Percentiles rank a stretch among this genome's conserved stretches.
Conservation (phyloP, 1,140 invertebrate species). For the Pogonomyrmex californicus region DNA sequence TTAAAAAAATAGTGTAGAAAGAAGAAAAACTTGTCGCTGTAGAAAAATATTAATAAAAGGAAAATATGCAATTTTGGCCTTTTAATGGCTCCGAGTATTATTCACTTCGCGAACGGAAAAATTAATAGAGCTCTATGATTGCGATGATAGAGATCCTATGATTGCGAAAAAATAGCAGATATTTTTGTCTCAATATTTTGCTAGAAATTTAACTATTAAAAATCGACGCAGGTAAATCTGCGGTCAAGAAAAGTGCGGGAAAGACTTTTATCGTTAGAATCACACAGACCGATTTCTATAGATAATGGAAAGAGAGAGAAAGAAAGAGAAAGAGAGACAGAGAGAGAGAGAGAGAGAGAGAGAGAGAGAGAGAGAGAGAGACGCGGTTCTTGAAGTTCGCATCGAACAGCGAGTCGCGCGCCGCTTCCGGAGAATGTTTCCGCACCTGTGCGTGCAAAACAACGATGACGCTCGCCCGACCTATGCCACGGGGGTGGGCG, state of each 20-base stretch:
- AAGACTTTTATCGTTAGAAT: background rate
- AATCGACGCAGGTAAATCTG: background rate
- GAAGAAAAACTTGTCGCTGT: background rate
- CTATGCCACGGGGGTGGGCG: conserved; percentile 50
- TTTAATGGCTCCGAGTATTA: background rate
- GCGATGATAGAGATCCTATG: no score
- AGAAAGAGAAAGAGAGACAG: background rate
- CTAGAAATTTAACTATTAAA: background rate
- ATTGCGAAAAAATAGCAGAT: background rate
- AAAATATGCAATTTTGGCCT: background rate
- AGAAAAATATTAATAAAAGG: background rate
- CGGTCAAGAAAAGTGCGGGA: background rate
- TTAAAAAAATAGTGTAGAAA: background rate
- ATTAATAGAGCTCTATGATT: background rate
- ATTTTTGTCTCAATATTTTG: background rate
- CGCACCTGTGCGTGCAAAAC: conserved; percentile 66
- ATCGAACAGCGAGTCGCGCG: conserved; percentile 46
- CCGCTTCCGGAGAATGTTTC: conserved; percentile 53
- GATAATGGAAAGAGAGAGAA: background rate
- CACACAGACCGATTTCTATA: background rate
- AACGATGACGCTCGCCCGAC: conserved; percentile 59
- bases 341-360: conserved; percentile 9
- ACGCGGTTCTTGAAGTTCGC: conserved; percentile 27
- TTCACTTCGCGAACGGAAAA: background rate
- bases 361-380: background rate